phyloP scores from a whole-genome alignment of 2,113 vertebrate genomes.

The Penelope pileata region DNA sequence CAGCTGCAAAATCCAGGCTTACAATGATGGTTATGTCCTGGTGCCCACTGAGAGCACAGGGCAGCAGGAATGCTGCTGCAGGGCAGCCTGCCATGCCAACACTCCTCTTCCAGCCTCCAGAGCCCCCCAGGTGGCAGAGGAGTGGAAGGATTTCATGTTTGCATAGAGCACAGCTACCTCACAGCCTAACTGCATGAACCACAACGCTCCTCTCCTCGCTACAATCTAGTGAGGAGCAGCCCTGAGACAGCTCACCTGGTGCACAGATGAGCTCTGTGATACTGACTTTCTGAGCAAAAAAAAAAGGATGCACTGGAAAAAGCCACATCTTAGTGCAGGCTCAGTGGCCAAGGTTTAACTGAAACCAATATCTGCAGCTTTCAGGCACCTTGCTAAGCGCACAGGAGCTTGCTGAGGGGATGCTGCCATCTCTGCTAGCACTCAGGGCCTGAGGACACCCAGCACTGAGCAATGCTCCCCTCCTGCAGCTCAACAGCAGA shows the following conservation, averaged over 20 bases:
- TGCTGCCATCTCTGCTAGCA: background rate
- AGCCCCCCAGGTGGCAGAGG: fast-evolving
- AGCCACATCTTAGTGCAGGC: background rate
- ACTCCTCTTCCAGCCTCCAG: fast-evolving
- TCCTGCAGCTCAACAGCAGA: background rate
- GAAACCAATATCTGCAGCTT: background rate
- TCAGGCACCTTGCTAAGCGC: background rate
- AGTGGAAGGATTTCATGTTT: background rate
- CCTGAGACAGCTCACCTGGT: background rate
- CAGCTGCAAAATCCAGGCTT: background rate
- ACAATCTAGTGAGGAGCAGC: background rate
- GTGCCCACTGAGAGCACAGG: no score
- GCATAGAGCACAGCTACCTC: background rate
- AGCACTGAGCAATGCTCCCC: background rate
- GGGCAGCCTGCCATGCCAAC: background rate
- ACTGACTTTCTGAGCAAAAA: background rate
- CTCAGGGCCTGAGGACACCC: background rate
- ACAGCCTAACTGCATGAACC: background rate
- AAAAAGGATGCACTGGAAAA: background rate
- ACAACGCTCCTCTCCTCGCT: fast-evolving
- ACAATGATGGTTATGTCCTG: no score
- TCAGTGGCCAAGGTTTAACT: background rate
- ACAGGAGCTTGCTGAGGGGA: background rate
- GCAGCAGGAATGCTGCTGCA: no score
- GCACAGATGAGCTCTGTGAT: background rate